Conservation (phyloP, 2,888 invertebrate species). For the Tetramorium bicarinatum region DNA sequence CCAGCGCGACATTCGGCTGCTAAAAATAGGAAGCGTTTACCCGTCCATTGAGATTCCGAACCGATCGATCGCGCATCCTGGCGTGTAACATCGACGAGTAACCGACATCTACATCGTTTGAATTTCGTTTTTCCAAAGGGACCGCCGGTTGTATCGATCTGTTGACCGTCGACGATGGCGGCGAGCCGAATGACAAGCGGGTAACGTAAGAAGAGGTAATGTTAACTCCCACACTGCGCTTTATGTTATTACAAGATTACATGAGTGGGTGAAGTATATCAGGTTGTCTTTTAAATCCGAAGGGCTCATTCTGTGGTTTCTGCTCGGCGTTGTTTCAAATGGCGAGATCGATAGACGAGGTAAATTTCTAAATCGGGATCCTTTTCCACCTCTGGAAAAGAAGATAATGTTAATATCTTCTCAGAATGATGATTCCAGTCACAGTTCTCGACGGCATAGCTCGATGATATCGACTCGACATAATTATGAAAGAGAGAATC, state of each 20-base stretch:
- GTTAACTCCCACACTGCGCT: constrained; percentile 11
- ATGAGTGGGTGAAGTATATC: constrained; percentile 8
- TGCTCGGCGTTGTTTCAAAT: constrained; percentile 26
- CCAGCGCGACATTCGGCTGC: constrained; percentile 43
- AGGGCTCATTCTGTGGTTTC: not conserved
- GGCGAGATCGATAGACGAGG: constrained; percentile 20
- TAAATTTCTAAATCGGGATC: constrained; percentile 23
- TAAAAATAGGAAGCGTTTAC: constrained; percentile 55
- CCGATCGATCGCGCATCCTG: constrained; percentile 55
- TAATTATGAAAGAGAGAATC: not conserved
- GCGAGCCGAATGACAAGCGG: constrained; percentile 38
- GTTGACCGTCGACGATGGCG: constrained; percentile 43
- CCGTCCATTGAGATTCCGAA: constrained; percentile 55
- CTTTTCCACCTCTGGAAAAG: not conserved
- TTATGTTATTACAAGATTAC: constrained; percentile 5
- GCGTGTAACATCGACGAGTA: constrained; percentile 46
- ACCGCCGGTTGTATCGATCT: constrained; percentile 45
- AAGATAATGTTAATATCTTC: not conserved
- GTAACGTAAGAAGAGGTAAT: constrained; percentile 16
- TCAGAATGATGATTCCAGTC: not conserved
- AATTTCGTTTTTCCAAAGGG: constrained; percentile 54
- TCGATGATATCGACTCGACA: not conserved
- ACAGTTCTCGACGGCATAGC: not conserved
- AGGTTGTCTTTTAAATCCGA: constrained; percentile 30
- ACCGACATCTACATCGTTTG: constrained; percentile 56